Evolutionary conservation across 2,113 vertebrate genomes (phyloP).

Genomic region (Pygathrix nemaeus): DNA sequence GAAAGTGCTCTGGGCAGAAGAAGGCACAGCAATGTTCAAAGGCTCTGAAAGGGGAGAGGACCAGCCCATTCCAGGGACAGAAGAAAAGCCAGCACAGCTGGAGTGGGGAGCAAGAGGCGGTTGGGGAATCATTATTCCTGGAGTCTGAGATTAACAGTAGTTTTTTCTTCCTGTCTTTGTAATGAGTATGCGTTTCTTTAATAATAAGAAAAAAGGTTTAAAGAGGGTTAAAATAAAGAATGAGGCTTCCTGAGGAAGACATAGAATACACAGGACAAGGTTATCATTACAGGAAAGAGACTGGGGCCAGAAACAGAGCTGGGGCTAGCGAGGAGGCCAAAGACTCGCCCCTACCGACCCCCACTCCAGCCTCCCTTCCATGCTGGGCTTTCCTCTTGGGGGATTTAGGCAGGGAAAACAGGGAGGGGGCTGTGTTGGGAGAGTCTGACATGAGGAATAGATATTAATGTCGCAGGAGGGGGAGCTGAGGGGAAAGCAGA

Average conservation of each 20-base stretch:
- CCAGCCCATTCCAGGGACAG: neutral
- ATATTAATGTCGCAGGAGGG: slow-evolving; percentile 72
- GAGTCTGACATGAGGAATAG: slow-evolving; percentile 61
- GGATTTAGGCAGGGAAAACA: neutral
- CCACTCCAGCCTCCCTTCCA: fast-evolving
- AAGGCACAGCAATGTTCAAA: neutral
- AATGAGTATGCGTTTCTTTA: neutral
- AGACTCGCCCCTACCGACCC: neutral
- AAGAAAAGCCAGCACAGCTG: no score
- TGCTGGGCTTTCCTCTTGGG: fast-evolving
- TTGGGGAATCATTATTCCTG: neutral
- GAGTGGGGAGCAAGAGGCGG: neutral
- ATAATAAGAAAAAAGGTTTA: neutral
- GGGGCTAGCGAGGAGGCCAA: fast-evolving
- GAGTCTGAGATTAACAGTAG: neutral
- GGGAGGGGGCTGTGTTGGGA: slow-evolving; percentile 15
- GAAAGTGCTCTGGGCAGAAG: neutral
- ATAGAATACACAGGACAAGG: neutral
- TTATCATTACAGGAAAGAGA: neutral
- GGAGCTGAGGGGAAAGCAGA: slow-evolving; percentile 57
- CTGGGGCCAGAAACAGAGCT: neutral
- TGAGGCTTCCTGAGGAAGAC: neutral
- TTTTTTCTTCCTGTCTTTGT: slow-evolving; percentile 5
- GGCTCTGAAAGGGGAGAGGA: neutral
- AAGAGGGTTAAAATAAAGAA: slow-evolving; percentile 33